Conservation (phyloP, 2,113 vertebrate genomes). For the Gracilinanus agilis region DNA sequence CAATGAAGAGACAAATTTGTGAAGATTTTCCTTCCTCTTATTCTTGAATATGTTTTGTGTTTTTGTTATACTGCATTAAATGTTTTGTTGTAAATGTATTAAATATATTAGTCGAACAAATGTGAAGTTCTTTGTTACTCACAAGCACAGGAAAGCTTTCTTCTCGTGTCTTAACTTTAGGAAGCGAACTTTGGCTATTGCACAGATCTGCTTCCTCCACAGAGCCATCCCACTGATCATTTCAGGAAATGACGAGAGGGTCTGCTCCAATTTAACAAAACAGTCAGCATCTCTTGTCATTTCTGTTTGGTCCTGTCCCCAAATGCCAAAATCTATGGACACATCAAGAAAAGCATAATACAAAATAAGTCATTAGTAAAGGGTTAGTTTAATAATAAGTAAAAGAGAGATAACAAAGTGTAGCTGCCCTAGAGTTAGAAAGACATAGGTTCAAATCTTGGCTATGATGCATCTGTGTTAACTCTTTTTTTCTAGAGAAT, state of each 20-base stretch:
- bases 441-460: background rate
- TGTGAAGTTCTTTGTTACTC: slow-evolving; percentile 20
- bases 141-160: slow-evolving; percentile 82
- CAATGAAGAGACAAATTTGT: background rate
- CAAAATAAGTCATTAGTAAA: background rate
- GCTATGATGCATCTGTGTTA: background rate
- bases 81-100: background rate
- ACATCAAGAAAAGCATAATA: background rate
- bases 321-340: slow-evolving; percentile 11
- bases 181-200: slow-evolving; percentile 88
- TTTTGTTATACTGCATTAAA: no score
- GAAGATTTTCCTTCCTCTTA: background rate
- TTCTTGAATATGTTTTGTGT: background rate
- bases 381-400: background rate
- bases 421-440: background rate
- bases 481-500: background rate
- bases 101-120: background rate
- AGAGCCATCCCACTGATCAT: slow-evolving; percentile 82
- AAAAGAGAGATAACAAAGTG: background rate
- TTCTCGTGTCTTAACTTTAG: slow-evolving; percentile 87
- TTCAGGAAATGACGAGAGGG: slow-evolving; percentile 80
- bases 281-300: background rate
- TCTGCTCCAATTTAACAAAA: slow-evolving; percentile 82
- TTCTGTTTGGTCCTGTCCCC: background rate
- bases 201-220: slow-evolving; percentile 92